A percentile compares a stretch with the other conserved stretches of the same genome.
These are phyloP conservation scores for Scalopus aquaticus DNA, from an alignment of 2,113 vertebrate genomes.

Conservation along the genomic window DNA sequence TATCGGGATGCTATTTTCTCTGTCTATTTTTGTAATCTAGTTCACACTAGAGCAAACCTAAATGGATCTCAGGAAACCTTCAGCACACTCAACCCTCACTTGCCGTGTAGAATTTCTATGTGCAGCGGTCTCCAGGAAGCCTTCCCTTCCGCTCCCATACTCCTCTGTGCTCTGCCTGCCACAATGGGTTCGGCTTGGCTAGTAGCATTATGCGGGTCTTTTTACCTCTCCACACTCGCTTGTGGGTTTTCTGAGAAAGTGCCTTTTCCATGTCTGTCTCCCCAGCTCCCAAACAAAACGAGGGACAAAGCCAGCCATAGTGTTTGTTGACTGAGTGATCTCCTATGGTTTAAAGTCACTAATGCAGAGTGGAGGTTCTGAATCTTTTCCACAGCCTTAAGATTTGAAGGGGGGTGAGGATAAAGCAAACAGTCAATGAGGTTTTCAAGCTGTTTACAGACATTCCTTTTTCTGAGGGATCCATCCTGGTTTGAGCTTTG, in stretches of 20 bases:
- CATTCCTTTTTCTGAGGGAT: background rate
- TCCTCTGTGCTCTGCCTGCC: background rate
- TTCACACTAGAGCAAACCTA: constrained; percentile 57
- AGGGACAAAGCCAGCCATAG: background rate
- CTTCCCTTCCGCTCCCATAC: background rate
- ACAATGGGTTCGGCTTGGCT: background rate
- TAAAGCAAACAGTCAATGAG: background rate
- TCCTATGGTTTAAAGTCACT: background rate
- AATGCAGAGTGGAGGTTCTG: background rate
- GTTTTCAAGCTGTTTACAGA: constrained; percentile 31
- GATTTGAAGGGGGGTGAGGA: background rate
- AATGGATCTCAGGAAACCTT: constrained; percentile 38
- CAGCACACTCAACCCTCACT: background rate
- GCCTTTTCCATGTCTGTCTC: background rate
- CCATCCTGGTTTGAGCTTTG: constrained; percentile 7
- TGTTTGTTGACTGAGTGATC: constrained; percentile 21
- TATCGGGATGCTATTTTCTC: constrained; percentile 81
- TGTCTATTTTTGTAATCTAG: constrained; percentile 75
- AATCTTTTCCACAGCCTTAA: background rate
- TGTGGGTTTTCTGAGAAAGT: background rate
- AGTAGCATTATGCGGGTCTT: background rate
- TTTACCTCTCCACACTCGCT: background rate
- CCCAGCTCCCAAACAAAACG: background rate
- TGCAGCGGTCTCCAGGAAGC: background rate
- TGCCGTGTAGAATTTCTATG: background rate